phyloP scores from a whole-genome alignment of 1,140 invertebrate genomes.

The Bradynema listronoti region DNA sequence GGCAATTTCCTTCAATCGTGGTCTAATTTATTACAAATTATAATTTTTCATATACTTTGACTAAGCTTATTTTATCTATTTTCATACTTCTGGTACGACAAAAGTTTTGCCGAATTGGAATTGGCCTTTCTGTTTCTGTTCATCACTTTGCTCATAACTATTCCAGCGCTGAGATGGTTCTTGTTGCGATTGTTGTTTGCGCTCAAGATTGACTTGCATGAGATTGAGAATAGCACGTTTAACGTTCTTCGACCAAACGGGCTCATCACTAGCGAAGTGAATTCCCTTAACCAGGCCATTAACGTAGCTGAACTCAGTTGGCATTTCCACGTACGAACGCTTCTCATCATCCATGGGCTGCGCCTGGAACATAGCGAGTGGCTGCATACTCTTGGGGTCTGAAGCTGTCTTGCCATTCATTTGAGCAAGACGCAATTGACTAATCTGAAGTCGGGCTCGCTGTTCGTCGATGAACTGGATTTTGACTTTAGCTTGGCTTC shows the following conservation, averaged over 20 bases:
- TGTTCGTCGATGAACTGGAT: background rate
- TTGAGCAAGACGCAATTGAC: no score
- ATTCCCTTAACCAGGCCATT: background rate
- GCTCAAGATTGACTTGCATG: conserved; percentile 51
- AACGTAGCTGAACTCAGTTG: conserved; percentile 1
- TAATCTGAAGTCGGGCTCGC: no score
- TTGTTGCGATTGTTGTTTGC: background rate
- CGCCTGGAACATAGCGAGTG: background rate
- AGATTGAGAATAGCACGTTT: conserved; percentile 55
- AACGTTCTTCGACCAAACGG: conserved; percentile 57
- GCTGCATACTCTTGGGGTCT: background rate
- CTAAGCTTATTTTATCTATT: no score
- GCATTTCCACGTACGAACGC: background rate
- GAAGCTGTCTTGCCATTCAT: background rate
- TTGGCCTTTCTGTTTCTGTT: no score
- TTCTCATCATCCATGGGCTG: background rate
- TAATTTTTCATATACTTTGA: no score
- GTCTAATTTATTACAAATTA: no score
- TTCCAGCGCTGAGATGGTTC: background rate
- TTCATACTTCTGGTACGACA: no score
- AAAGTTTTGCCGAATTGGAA: no score
- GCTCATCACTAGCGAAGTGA: conserved; percentile 25
- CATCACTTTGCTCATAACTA: no score
- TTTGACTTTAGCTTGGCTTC: background rate
- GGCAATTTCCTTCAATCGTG: conserved; percentile 12